A percentile compares a stretch with the other conserved stretches of the same genome.
phyloP scores from a whole-genome alignment of 2,888 invertebrate genomes.

The Cetonia aurata region DNA sequence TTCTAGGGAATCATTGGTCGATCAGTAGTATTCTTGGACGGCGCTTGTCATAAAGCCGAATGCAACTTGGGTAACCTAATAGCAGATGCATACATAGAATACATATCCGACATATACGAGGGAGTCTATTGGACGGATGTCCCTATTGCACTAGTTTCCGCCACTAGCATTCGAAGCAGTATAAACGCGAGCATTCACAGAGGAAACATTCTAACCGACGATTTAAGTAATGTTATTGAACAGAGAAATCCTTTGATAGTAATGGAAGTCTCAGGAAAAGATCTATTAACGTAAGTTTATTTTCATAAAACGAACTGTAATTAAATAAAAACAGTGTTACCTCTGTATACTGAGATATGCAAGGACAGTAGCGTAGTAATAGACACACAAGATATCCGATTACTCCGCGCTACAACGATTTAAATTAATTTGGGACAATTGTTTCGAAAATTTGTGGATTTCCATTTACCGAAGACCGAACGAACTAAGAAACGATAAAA shows the following conservation, averaged over 20 bases:
- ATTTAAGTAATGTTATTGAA: conserved; percentile 11
- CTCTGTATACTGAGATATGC: too few relatives aligned
- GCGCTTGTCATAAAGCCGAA: conserved; percentile 23
- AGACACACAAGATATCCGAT: too few relatives aligned
- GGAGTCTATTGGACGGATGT: conserved; percentile 41
- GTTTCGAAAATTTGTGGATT: too few relatives aligned
- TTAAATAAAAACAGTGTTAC: conserved; percentile 79
- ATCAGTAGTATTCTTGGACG: conserved; percentile 36
- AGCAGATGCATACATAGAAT: conserved; percentile 31
- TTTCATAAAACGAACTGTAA: conserved; percentile 62
- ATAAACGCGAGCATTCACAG: conserved; percentile 26
- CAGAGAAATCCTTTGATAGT: conserved; percentile 81
- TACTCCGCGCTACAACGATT: too few relatives aligned
- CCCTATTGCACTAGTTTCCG: conserved; percentile 35
- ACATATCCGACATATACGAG: conserved; percentile 13
- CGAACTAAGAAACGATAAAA: too few relatives aligned
- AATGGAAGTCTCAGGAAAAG: conserved; percentile 75
- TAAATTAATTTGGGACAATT: too few relatives aligned
- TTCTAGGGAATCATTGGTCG: conserved; percentile 58
- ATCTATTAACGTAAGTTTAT: conserved; percentile 68
- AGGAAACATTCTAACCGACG: conserved; percentile 72
- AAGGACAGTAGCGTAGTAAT: too few relatives aligned
- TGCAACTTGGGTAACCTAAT: conserved; percentile 43
- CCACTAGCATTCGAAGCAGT: conserved; percentile 25
- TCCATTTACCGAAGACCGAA: too few relatives aligned